Evolutionary conservation across 2,888 invertebrate species (phyloP).

Genomic region (Parelbella ahira): DNA sequence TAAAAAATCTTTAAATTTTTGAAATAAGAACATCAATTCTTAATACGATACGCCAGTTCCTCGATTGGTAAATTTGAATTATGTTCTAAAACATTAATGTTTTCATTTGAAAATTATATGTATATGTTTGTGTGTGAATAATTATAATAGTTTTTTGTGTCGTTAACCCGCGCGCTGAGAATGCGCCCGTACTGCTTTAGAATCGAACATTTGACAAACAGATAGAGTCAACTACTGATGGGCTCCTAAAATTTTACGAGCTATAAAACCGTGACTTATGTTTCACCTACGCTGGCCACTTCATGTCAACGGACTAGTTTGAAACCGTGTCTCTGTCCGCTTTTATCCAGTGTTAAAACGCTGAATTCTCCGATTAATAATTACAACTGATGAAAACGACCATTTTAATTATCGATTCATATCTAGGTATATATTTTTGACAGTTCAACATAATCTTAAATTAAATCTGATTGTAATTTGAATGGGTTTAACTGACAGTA

Average conservation of each 20-base stretch:
- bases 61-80: background rate
- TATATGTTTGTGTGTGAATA: constrained; percentile 31
- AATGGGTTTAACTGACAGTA: no score
- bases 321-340: constrained; percentile 22
- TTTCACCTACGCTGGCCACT: constrained; percentile 24
- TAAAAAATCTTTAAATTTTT: no score
- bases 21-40: no score
- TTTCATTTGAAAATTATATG: constrained; percentile 39
- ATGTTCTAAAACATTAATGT: constrained; percentile 31
- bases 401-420: no score
- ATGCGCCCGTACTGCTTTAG: constrained; percentile 41
- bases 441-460: no score
- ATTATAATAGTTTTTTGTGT: constrained; percentile 39
- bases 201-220: constrained; percentile 50
- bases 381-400: no score
- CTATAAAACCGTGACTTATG: constrained; percentile 76
- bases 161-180: constrained; percentile 47
- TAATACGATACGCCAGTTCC: constrained; percentile 2
- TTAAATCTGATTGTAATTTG: no score
- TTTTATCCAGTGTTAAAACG: no score
- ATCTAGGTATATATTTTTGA: no score
- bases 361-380: no score
- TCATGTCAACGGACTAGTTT: constrained; percentile 41
- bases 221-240: constrained; percentile 53
- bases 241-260: constrained; percentile 71